Base-by-base conservation (phyloP, 1,140 invertebrate species). In the Metopolophium dirhodum region DNA sequence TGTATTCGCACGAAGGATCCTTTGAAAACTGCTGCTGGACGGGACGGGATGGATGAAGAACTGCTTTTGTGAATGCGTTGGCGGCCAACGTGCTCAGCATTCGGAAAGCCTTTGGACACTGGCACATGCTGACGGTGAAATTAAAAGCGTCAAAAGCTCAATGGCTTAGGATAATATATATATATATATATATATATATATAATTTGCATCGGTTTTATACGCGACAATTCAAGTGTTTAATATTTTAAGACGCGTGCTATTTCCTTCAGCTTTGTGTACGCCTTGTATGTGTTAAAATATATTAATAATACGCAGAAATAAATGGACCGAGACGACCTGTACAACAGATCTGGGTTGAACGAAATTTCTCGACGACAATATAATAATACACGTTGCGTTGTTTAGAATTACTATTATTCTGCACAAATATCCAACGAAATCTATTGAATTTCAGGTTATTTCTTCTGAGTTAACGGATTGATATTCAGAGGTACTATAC, bases 81-180 rank as follows among this genome's bases (percentile, higher is more conserved):
- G 14, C 30, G 23, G 85, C 41, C 37, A 41, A 86, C 85, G 85
- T 86, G 85, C 85, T 86, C 41, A 9, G 41, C 85, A 86, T 86
- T 86, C 23, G 85, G 41, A 86, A 86, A 86, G 41, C 85, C 85
- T 86, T 86, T 47, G 85, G 85, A 45, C 85, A 41, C 41, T 45
- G 23, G 35, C 82, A 37, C 82, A 83, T 86, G 37, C 85, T 26
- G 85, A 86, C 85, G 85, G 41, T 86, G 41, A 86, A 45, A 86
- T 45, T 45, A 45, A 86, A 86, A 47, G 4, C 85, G 85, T 47
- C 41, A 47, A 86, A 86, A 86, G 85, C 41, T 47, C 85, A 47
- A 41, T 41, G 85, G 41, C 45, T 86, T 77, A 77, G 61, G n/a
- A 77, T 77, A 77, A 77, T 77, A 77, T n/a, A 77, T 54, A 54